phyloP scores from a whole-genome alignment of 2,113 vertebrate genomes.

The Oreochromis aureus region DNA sequence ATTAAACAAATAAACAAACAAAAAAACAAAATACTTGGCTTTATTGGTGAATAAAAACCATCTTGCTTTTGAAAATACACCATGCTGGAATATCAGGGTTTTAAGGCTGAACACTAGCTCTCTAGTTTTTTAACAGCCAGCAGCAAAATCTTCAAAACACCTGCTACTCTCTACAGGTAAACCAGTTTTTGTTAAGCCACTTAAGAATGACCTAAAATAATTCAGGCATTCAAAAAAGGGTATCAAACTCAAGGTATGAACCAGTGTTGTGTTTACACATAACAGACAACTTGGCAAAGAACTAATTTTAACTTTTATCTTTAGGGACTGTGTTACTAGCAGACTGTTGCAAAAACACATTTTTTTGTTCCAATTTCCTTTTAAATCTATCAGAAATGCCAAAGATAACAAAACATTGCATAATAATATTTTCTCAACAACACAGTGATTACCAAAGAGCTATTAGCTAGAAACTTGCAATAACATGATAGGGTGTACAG shows the following conservation, averaged over 20 bases:
- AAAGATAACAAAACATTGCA: background rate
- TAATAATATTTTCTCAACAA: background rate
- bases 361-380: background rate
- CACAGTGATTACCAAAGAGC: background rate
- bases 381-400: background rate
- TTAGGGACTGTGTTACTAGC: background rate
- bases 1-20: background rate
- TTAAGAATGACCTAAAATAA: background rate
- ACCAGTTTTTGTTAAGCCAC: background rate
- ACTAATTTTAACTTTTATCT: background rate
- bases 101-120: background rate
- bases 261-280: background rate
- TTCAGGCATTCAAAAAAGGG: background rate
- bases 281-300: background rate
- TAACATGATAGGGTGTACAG: too few relatives aligned
- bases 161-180: background rate
- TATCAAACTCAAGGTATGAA: background rate
- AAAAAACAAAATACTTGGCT: background rate
- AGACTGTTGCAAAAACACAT: background rate
- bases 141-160: background rate
- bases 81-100: background rate
- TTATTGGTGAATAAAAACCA: background rate
- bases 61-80: background rate
- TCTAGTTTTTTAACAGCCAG: background rate
- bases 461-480: background rate